These are phyloP conservation scores for Scolopax rusticola DNA, from an alignment of 2,797 vertebrate genomes.

Conservation along the genomic window DNA sequence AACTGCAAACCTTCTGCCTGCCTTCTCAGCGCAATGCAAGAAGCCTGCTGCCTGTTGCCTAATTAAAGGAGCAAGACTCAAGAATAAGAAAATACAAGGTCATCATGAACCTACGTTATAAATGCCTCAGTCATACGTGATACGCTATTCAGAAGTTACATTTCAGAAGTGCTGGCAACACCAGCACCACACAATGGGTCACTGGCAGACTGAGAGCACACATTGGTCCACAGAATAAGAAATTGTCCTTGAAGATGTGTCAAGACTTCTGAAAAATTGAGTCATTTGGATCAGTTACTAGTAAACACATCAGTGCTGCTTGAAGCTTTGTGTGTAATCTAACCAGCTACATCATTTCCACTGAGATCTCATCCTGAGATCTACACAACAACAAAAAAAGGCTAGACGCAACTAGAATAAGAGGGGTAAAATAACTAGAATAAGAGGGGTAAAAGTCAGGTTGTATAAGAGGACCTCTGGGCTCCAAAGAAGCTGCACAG, in stretches of 20 bases:
- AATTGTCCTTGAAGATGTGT: background rate
- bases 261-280: background rate
- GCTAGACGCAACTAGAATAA: background rate
- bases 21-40: background rate
- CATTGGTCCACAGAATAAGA: background rate
- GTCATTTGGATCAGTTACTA: background rate
- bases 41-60: background rate
- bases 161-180: background rate
- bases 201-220: background rate
- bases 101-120: background rate
- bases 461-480: background rate
- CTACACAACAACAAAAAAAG: background rate
- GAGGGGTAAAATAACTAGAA: background rate
- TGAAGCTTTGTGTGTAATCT: background rate
- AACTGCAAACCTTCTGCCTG: background rate
- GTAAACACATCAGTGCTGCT: background rate
- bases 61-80: background rate
- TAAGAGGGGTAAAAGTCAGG: background rate
- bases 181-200: background rate
- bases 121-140: background rate
- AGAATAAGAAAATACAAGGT: background rate
- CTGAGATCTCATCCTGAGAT: background rate
- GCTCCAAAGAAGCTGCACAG: background rate
- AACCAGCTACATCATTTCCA: background rate
- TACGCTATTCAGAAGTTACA: background rate